Conservation (phyloP, 2,797 vertebrate species). For the Oreochromis mossambicus region DNA sequence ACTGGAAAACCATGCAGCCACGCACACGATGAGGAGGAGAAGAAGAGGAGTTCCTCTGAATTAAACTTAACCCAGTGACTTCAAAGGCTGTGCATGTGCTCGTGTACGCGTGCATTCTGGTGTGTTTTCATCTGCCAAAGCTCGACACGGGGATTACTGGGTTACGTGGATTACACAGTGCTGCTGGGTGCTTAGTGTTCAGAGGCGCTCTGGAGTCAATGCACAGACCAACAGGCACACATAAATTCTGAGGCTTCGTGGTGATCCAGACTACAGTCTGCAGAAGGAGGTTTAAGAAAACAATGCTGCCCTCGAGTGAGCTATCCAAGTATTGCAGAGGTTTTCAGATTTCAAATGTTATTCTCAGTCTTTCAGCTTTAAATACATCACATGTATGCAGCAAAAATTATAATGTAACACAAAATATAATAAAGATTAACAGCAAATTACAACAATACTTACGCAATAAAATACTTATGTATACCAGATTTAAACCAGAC, state of each 20-base stretch:
- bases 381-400: background rate
- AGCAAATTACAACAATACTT: background rate
- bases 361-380: background rate
- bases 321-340: background rate
- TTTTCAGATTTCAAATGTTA: background rate
- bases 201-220: background rate
- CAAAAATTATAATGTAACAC: background rate
- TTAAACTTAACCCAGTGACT: background rate
- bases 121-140: background rate
- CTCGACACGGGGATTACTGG: background rate
- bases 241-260: background rate
- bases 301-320: conserved; percentile 39
- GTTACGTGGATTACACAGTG: background rate
- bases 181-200: background rate
- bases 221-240: background rate
- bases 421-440: background rate
- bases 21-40: background rate
- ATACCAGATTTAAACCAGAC: background rate
- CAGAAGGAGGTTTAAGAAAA: background rate
- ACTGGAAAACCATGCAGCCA: background rate
- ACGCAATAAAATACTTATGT: background rate
- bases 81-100: background rate
- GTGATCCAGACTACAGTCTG: background rate
- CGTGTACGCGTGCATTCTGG: background rate
- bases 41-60: background rate